Base-by-base conservation (phyloP, 1,140 invertebrate genomes). In the Zophobas atratus region DNA sequence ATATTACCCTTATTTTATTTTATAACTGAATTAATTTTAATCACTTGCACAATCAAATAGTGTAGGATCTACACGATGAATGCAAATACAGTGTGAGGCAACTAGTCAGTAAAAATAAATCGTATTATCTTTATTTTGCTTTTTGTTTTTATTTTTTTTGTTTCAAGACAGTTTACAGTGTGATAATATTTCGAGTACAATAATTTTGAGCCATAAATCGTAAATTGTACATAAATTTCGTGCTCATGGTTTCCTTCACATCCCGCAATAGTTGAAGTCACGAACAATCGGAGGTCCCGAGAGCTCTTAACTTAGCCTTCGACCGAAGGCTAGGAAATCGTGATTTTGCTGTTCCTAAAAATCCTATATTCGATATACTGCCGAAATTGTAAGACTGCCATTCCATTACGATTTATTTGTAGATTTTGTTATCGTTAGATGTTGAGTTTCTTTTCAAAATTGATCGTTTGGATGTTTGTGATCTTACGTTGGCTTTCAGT, bases 301-400 rank as follows among this genome's bases (percentile, higher is more conserved):
- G 81, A 81, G 70, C 78, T 74, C 56, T 85, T 79, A 80, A 79
- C 78, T 75, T 82, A 81, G 82, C 81, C 82, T 83, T 67, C 33
- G 81, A 84, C 53, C 75, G 81, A 46, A 83, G 82, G 81, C 81
- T 81, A 84, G 70, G 81, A 81, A 79, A 75, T 81, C 81, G 85
- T 86, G 85, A 86, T 86, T 86, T 86, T 83, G 78, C 84, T 86
- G 85, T 86, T 86, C 85, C 85, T 86, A 86, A 83, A 20, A 80
- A 80, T 80, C 82, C 75, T 83, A 82, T 82, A 85, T 84, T 85
- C 76, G 79, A 85, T 46, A 67, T 85, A 86, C 85, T 86, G 85
- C 85, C 84, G 83, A 85, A 85, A 84, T 86, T 86, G 81, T 83
- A 86, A 86, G 85, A 86, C 85, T 86, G 85, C 85, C 83, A 80